Evolutionary conservation across 2,113 vertebrate species (phyloP), one percentile per base, ranked within the genome.

Genomic region (Thalassarche chlororhynchos): DNA sequence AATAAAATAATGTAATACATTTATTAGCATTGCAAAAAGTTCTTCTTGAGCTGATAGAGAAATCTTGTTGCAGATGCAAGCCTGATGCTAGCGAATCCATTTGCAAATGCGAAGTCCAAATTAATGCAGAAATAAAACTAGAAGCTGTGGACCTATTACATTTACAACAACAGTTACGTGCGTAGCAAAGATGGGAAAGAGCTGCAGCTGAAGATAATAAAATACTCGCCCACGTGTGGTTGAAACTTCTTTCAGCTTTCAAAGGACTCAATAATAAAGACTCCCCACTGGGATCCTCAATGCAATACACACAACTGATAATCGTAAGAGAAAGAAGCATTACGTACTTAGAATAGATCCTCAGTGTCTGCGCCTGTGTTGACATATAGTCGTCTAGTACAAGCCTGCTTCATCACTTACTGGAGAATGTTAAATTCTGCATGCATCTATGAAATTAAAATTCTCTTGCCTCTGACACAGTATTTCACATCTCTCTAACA

Each of bases 201-300:
- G 14, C 31, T 84, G 29, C 57, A 81, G 31, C 38, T 81, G 64
- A 75, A 72, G 18, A 72, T 51, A 86, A 52, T 84, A 40, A 81
- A 83, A 61, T 49, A 29, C 29, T 40, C 5, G 2, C 8, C 36
- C 10, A n/a, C 0, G 0, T 52, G 21, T 32, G 34, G 3, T 34
- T 89, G 36, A 55, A 87, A 72, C 19, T 80, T 47, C 52, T 72
- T 49, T 74, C 61, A 75, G 36, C 16, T 89, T 95, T 87, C 69
- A 74, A 69, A 93, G n/a, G 29, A 65, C 36, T 84, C 19, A 24
- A 12, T 23, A 44, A 34, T 47, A 66, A 96, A 89, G 55, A 17
- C 51, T 83, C 32, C 25, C 42, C 42, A 6, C 34, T 32, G 40
- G 40, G 17, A 44, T 57, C 5, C 36, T 64, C 46, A 55, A 25